Conservation (phyloP, 2,888 invertebrate species). For the Balanococcus diminutus region DNA sequence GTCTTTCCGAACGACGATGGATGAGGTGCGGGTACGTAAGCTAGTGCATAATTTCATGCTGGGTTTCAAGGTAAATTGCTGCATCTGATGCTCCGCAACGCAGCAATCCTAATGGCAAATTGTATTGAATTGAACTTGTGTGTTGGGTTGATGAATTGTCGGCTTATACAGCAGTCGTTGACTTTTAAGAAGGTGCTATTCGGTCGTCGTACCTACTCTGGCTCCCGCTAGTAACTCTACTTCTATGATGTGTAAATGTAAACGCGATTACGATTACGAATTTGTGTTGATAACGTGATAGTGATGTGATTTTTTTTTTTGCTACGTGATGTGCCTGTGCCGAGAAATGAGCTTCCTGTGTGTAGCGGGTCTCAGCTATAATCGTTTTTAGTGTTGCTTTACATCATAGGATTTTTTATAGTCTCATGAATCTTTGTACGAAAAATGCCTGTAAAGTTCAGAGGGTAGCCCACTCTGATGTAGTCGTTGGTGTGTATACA, state of each 20-base stretch:
- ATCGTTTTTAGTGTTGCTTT: background rate
- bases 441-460: too few relatives aligned
- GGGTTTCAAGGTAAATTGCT: conserved; percentile 20
- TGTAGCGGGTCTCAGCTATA: background rate
- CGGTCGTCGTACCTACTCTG: too few relatives aligned
- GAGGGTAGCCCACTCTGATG: too few relatives aligned
- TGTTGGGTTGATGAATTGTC: background rate
- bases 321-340: background rate
- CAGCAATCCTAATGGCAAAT: background rate
- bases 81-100: background rate
- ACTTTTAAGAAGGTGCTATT: background rate
- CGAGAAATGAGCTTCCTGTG: background rate
- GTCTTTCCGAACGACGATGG: background rate
- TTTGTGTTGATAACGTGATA: background rate
- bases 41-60: conserved; percentile 15
- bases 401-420: background rate
- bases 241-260: background rate
- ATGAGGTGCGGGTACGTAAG: conserved; percentile 15
- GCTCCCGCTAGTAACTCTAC: background rate
- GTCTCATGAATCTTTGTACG: too few relatives aligned
- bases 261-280: background rate
- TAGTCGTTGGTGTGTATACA: background rate
- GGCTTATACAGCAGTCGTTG: conserved; percentile 4
- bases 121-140: background rate
- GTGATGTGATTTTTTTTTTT: conserved; percentile 3